These are phyloP conservation scores for Oikopleura vanhoeffeni DNA, from an alignment of 23 tunicate genomes.

Conservation along the genomic window DNA sequence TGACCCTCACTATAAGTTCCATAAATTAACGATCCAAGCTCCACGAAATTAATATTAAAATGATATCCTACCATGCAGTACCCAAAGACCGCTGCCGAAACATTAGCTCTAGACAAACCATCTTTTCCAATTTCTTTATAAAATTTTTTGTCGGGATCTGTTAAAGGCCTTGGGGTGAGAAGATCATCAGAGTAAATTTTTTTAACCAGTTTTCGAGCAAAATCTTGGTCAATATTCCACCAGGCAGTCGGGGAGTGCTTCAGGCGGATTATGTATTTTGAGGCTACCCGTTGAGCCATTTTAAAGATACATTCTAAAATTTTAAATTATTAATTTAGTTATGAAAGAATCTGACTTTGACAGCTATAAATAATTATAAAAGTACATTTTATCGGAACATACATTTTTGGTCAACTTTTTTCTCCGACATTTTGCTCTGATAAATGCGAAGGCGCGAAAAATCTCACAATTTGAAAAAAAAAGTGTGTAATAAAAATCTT, in stretches of 20 bases:
- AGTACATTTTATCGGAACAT: too few relatives aligned
- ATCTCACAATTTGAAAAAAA: too few relatives aligned
- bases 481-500: too few relatives aligned
- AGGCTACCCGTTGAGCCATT: background rate
- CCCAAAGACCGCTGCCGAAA: background rate
- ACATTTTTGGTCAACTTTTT: too few relatives aligned
- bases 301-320: background rate
- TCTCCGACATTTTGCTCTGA: too few relatives aligned
- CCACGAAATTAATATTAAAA: background rate
- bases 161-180: background rate
- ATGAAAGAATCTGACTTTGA: too few relatives aligned
- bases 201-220: background rate
- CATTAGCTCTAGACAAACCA: background rate
- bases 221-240: background rate
- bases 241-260: background rate
- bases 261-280: background rate
- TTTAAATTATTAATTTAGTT: too few relatives aligned
- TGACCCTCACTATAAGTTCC: too few relatives aligned
- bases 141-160: background rate
- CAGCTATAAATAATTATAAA: too few relatives aligned
- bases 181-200: background rate
- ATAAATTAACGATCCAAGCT: background rate
- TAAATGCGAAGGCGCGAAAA: too few relatives aligned
- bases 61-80: slow-evolving; percentile 7
- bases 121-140: background rate